Evolutionary conservation across 2,113 vertebrate species (phyloP).

Genomic region (Anas platyrhynchos): DNA sequence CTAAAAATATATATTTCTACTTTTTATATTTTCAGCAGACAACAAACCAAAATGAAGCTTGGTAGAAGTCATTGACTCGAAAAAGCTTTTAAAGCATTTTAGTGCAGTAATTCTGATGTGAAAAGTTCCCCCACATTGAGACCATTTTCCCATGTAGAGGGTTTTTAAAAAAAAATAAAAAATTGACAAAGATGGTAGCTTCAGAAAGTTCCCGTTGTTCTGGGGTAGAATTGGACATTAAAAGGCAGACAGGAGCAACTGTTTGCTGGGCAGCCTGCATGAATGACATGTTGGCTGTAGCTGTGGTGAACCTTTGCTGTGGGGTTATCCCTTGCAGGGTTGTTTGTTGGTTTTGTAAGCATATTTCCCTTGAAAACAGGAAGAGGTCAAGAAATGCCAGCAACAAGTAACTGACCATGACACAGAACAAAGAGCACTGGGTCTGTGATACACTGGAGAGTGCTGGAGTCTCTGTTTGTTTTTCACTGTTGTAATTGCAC

Average conservation of each 20-base stretch:
- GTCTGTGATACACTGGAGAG: fast-evolving
- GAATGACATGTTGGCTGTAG: not conserved
- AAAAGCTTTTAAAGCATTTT: not conserved
- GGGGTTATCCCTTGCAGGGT: not conserved
- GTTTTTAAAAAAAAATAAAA: not conserved
- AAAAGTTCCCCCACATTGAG: not conserved
- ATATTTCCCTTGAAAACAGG: slow-evolving; percentile 30
- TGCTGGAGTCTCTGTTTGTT: not conserved
- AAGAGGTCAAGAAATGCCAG: slow-evolving; percentile 7
- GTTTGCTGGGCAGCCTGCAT: not conserved
- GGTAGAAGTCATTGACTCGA: not conserved
- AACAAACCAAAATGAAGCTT: slow-evolving; percentile 19
- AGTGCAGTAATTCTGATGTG: not conserved
- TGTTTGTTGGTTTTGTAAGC: slow-evolving; percentile 16
- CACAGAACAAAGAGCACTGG: not conserved
- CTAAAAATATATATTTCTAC: slow-evolving; percentile 56
- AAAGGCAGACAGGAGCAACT: not conserved
- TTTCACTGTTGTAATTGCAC: not conserved
- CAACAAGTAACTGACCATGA: not conserved
- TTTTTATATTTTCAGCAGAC: slow-evolving; percentile 16
- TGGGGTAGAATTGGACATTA: not conserved
- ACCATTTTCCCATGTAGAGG: not conserved
- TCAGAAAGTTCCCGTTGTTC: not conserved
- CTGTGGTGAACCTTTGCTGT: not conserved
- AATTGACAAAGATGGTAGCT: not conserved